These are phyloP conservation scores for Dioctria linearis DNA, from an alignment of 2,888 invertebrate genomes.

Conservation along the genomic window DNA sequence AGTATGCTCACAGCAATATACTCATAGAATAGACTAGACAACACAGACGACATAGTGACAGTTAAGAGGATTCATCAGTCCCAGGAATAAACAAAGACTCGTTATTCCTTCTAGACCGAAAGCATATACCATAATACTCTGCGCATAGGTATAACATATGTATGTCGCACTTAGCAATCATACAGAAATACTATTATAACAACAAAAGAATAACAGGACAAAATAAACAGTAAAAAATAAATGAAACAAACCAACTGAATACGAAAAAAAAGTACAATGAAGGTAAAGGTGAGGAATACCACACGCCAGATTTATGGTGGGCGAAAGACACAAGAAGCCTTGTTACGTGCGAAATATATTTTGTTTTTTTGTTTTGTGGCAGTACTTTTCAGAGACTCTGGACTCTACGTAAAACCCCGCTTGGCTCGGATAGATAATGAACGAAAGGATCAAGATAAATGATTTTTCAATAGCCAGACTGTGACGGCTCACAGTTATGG, in stretches of 20 bases:
- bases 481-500: neutral
- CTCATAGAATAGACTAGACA: neutral
- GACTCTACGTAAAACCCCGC: neutral
- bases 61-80: neutral
- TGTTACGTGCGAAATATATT: constrained; percentile 3
- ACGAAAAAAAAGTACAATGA: neutral
- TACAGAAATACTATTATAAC: neutral
- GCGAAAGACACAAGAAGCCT: constrained; percentile 50
- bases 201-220: neutral
- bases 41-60: neutral
- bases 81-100: neutral
- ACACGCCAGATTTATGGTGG: constrained; percentile 50
- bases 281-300: constrained; percentile 52
- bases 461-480: constrained; percentile 27
- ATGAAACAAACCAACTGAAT: neutral
- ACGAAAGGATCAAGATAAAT: constrained; percentile 30
- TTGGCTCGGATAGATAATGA: neutral
- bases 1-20: too few relatives aligned
- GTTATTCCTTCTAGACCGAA: neutral
- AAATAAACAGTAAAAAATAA: neutral
- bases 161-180: neutral
- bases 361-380: neutral
- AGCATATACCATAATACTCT: neutral
- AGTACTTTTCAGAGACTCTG: constrained; percentile 6
- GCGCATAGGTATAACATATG: neutral